These are phyloP conservation scores for Coendou prehensilis DNA, from an alignment of 2,797 vertebrate species.

Conservation along the genomic window DNA sequence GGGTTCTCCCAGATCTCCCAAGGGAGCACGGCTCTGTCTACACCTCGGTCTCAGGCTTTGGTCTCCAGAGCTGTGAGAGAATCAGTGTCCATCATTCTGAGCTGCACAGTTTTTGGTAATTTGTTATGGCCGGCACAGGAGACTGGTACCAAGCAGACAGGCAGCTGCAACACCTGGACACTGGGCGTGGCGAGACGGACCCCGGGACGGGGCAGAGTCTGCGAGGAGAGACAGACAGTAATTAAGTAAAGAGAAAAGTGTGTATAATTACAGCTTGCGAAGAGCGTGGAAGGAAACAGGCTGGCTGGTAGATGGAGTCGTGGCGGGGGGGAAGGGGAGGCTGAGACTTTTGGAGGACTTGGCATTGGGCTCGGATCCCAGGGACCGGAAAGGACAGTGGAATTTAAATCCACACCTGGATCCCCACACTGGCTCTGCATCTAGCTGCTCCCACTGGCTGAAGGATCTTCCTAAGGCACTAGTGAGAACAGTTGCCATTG, in stretches of 20 bases:
- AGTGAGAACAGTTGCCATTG: accelerated
- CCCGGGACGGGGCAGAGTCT: background rate
- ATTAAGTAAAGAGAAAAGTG: constrained; percentile 51
- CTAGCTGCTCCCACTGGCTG: accelerated
- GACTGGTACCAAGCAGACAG: background rate
- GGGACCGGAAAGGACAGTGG: background rate
- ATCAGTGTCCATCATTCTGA: background rate
- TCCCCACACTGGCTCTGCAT: background rate
- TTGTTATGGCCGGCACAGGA: background rate
- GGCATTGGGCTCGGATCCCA: background rate
- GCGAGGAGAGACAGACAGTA: background rate
- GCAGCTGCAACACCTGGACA: background rate
- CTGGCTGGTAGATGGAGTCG: background rate
- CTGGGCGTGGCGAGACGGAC: background rate
- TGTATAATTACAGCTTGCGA: constrained; percentile 26
- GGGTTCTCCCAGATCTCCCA: accelerated
- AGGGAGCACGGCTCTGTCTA: background rate
- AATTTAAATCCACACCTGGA: background rate
- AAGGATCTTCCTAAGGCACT: background rate
- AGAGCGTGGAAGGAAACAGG: background rate
- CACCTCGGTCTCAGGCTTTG: background rate
- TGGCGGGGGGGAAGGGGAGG: accelerated
- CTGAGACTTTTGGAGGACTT: background rate
- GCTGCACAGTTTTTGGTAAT: background rate
- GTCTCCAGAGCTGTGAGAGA: background rate